Conservation (phyloP, 2,888 invertebrate species). For the Dryocosmus kuriphilus region DNA sequence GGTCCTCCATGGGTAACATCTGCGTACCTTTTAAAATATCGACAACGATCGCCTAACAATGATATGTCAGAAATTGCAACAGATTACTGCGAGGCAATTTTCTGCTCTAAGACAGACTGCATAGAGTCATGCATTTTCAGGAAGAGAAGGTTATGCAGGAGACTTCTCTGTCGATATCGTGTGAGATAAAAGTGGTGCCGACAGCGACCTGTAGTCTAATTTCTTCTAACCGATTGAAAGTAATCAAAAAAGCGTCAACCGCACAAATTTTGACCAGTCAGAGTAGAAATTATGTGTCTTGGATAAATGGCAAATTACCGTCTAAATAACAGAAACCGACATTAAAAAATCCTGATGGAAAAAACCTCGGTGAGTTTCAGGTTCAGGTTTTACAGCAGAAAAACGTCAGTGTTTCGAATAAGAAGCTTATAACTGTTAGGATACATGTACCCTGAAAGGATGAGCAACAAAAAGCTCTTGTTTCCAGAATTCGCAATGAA, state of each 20-base stretch:
- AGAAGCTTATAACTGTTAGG: conserved; percentile 53
- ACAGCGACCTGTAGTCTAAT: conserved; percentile 41
- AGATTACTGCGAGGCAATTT: too few species aligned
- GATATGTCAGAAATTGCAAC: too few species aligned
- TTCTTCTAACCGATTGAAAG: conserved; percentile 46
- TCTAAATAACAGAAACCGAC: conserved; percentile 63
- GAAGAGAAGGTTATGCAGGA: too few species aligned
- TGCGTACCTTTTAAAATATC: too few species aligned
- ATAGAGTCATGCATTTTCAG: too few species aligned
- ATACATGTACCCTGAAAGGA: conserved; percentile 42
- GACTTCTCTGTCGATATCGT: too few species aligned
- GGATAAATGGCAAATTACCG: background rate
- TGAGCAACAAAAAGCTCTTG: background rate
- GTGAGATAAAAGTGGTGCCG: conserved; percentile 28
- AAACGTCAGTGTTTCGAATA: conserved; percentile 43
- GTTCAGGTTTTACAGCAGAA: conserved; percentile 58
- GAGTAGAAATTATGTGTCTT: too few species aligned
- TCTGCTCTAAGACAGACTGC: too few species aligned
- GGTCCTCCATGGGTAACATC: too few species aligned
- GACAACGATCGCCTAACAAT: too few species aligned
- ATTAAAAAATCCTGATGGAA: conserved; percentile 65
- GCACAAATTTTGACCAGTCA: conserved; percentile 16
- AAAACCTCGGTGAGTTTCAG: conserved; percentile 69
- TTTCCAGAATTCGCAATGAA: background rate
- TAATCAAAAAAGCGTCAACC: conserved; percentile 43